Percentiles rank a stretch among this genome's conserved stretches.
Evolutionary conservation across 2,888 invertebrate species (phyloP).

Genomic region (Saturnia japonica): DNA sequence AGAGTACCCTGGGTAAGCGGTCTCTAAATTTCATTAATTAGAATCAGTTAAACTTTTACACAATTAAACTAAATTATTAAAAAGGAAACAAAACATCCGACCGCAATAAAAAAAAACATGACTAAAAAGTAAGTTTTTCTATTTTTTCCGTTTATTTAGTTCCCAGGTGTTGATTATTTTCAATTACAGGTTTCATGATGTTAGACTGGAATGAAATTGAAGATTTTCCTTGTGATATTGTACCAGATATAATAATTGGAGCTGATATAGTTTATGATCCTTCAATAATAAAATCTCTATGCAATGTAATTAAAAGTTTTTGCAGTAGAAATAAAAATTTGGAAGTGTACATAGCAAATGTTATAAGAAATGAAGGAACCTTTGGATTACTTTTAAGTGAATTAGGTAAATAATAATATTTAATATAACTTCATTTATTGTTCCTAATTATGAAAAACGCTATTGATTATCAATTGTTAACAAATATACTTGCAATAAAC

Average conservation of each 20-base stretch:
- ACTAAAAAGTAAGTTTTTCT: too few relatives aligned
- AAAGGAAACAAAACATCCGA: too few relatives aligned
- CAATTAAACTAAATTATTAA: too few relatives aligned
- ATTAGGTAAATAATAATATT: slow-evolving; percentile 67
- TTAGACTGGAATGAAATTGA: slow-evolving; percentile 64
- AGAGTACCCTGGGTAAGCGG: slow-evolving; percentile 24
- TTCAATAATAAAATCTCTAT: slow-evolving; percentile 56
- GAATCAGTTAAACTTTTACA: neutral
- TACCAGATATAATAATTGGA: slow-evolving; percentile 68
- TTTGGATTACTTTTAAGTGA: slow-evolving; percentile 78
- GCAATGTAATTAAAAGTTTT: slow-evolving; percentile 54
- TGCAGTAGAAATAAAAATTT: slow-evolving; percentile 52
- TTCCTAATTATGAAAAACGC: neutral
- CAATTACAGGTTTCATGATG: slow-evolving; percentile 52
- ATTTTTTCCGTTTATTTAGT: too few relatives aligned
- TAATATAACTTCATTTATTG: slow-evolving; percentile 12
- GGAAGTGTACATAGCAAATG: slow-evolving; percentile 62
- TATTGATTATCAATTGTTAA: neutral
- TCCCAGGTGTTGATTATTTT: neutral
- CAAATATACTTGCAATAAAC: neutral
- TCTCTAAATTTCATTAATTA: neutral
- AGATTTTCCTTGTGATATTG: slow-evolving; percentile 38
- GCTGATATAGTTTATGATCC: slow-evolving; percentile 76
- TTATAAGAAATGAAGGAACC: slow-evolving; percentile 85
- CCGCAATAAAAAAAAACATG: too few relatives aligned